Evolutionary conservation across 2,888 invertebrate genomes (phyloP).

Genomic region (Lordiphosa fenestrarum): DNA sequence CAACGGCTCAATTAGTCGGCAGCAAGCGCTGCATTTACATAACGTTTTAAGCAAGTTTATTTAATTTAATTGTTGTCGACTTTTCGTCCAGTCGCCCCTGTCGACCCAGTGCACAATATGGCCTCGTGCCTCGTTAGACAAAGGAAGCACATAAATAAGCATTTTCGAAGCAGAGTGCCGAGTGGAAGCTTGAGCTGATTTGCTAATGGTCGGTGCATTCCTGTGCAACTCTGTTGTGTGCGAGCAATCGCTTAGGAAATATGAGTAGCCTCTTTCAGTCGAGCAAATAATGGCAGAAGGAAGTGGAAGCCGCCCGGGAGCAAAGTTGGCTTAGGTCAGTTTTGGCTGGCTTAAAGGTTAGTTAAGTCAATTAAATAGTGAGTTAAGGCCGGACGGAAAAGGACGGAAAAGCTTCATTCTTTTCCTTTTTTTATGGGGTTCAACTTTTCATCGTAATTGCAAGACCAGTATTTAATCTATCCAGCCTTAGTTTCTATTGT

Average conservation of each 20-base stretch:
- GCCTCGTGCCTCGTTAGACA: slow-evolving; percentile 51
- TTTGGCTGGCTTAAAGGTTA: too few species aligned
- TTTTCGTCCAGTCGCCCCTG: slow-evolving; percentile 11
- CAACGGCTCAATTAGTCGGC: slow-evolving; percentile 64
- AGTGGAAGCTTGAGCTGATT: slow-evolving; percentile 4
- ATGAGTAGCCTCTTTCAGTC: background rate
- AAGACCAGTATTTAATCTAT: too few species aligned
- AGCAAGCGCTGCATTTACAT: slow-evolving; percentile 57
- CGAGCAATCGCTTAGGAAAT: background rate
- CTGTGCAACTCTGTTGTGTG: background rate
- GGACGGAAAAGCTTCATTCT: too few species aligned
- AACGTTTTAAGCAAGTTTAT: slow-evolving; percentile 62
- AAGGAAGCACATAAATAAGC: slow-evolving; percentile 59
- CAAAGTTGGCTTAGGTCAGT: too few species aligned
- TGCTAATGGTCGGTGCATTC: slow-evolving; percentile 4
- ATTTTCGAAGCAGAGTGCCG: slow-evolving; percentile 34
- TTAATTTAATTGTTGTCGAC: slow-evolving; percentile 60
- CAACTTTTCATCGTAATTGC: too few species aligned
- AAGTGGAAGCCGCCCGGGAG: too few species aligned
- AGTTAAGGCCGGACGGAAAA: background rate
- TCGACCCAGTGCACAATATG: too few species aligned
- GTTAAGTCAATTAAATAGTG: too few species aligned
- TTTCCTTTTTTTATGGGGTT: too few species aligned
- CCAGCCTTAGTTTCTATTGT: too few species aligned
- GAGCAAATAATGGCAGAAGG: too few species aligned